Base-by-base conservation (phyloP, 2,888 invertebrate genomes). In the Caenorhabditis becei region DNA sequence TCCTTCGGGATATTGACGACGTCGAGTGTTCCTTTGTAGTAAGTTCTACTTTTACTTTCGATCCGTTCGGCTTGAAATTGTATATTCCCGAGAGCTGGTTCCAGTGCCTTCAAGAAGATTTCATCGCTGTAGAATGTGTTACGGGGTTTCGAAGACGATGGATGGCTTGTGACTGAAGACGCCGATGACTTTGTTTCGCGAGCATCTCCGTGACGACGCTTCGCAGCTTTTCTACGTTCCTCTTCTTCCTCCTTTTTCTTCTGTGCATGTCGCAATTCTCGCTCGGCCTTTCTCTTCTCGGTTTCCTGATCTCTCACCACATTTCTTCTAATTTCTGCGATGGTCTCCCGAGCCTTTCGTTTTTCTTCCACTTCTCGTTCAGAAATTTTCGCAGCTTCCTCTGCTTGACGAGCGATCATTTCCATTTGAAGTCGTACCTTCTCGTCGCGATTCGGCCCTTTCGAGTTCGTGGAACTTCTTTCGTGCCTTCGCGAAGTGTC, bases 1-100 rank as follows among this genome's bases (percentile, higher is more conserved):
- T 79, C 79, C 7, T 56, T 63, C 1, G 79, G 72, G 20, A 79
- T 74, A 35, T 79, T 79, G 2, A 62, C 35, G 0, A 66, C 47
- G n/a, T 72, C 37, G 14, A 66, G 72, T 18, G 28, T 44, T 7
- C 44, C 37, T 14, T 49, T 58, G 65, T 65, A 72, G 24, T 44
- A 56, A n/a, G 18, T 51, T 11, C 16, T 4, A 49, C 11, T 20
- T 49, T 3, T 14, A 49, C 23, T n/a, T 44, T 72, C 65, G 2
- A 56, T 49, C 18, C 47, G 44, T 0, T 23, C 8, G 10, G 54
- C 44, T 58, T 65, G 44, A 23, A 10, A 32, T n/a, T 58, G 47
- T 2, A 72, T 10, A 1, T 23, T 20, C 24, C 72, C 72, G 20
- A 72, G 26, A 4, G 65, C 72, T 4, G 63, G 49, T 24, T 20